A percentile compares a stretch with the other conserved stretches of the same genome.
Conservation (phyloP, 2,888 invertebrate species). For the Drosophila paracracens region DNA sequence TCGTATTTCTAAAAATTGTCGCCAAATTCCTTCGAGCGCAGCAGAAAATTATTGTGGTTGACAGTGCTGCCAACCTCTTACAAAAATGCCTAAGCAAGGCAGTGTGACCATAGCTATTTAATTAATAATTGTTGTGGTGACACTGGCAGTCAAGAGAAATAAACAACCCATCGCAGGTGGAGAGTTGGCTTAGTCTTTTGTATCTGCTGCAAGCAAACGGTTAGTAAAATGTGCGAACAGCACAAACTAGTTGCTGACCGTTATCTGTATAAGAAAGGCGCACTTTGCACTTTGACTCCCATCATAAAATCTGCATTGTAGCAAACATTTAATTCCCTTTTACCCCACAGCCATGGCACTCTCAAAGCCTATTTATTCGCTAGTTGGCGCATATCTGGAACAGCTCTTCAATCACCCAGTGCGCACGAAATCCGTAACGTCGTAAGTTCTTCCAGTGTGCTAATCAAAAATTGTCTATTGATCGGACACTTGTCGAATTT, state of each 20-base stretch:
- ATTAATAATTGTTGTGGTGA: not conserved
- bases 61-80: slow-evolving; percentile 18
- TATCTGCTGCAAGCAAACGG: slow-evolving; percentile 27
- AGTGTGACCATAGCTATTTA: slow-evolving; percentile 30
- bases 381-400: slow-evolving; percentile 90
- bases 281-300: slow-evolving; percentile 78
- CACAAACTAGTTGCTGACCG: not conserved
- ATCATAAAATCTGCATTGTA: slow-evolving; percentile 16
- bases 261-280: slow-evolving; percentile 42
- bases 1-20: slow-evolving; percentile 1
- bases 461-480: not conserved
- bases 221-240: not conserved
- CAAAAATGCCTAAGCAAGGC: not conserved
- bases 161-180: slow-evolving; percentile 36
- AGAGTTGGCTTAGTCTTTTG: slow-evolving; percentile 43
- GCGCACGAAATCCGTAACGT: slow-evolving; percentile 91
- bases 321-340: slow-evolving; percentile 6
- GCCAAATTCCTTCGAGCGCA: slow-evolving; percentile 9
- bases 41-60: slow-evolving; percentile 43
- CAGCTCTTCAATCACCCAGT: slow-evolving; percentile 91
- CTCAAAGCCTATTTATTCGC: slow-evolving; percentile 89
- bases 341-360: slow-evolving; percentile 74
- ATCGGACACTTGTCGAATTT: not conserved
- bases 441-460: slow-evolving; percentile 86
- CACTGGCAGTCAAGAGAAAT: slow-evolving; percentile 33